Evolutionary conservation across 1,140 invertebrate species (phyloP).

Genomic region (Lasaia peninsularis): DNA sequence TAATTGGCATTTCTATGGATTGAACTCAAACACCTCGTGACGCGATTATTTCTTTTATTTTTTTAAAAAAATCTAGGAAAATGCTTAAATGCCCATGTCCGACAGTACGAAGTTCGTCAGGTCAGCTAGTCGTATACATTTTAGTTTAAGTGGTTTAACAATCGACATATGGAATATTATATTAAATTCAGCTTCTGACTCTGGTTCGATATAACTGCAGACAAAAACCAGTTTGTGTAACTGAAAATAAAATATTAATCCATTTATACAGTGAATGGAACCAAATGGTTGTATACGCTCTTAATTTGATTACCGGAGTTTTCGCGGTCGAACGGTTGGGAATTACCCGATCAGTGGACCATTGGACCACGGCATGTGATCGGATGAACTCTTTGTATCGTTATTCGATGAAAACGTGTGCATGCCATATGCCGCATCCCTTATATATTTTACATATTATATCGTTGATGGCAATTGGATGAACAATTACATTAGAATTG

Average conservation of each 20-base stretch:
- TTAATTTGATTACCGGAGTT: conserved; percentile 36
- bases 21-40: too few species aligned
- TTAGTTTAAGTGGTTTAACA: too few species aligned
- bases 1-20: too few species aligned
- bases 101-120: too few species aligned
- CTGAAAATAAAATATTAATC: neutral
- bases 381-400: conserved; percentile 19
- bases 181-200: too few species aligned
- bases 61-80: too few species aligned
- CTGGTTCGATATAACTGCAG: too few species aligned
- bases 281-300: conserved; percentile 18
- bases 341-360: conserved; percentile 15
- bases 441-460: conserved; percentile 10
- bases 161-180: too few species aligned
- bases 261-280: conserved; percentile 18
- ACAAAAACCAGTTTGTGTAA: neutral
- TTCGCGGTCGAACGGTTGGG: conserved; percentile 24
- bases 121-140: too few species aligned
- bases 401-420: conserved; percentile 11
- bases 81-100: too few species aligned
- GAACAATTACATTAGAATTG: neutral
- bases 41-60: too few species aligned
- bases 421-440: neutral
- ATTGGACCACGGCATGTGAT: conserved; percentile 8
- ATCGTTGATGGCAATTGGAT: too few species aligned